Conservation (phyloP, 2,888 invertebrate species). For the Parelbella ahira region DNA sequence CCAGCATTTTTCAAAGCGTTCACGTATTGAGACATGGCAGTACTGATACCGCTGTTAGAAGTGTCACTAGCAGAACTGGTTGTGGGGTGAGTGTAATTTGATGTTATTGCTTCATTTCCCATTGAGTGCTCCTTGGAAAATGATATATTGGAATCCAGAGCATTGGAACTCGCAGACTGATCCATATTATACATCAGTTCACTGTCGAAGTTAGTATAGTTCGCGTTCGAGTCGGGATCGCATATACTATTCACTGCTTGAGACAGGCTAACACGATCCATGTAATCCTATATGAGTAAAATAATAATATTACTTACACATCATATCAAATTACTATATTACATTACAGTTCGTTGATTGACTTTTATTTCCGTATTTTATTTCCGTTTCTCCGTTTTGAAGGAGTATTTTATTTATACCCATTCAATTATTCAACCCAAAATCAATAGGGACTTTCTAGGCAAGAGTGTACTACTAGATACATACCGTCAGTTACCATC, state of each 20-base stretch:
- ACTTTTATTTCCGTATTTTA: too few species aligned
- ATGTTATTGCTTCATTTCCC: slow-evolving; percentile 54
- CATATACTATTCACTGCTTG: slow-evolving; percentile 74
- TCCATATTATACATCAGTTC: slow-evolving; percentile 71
- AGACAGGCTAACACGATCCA: slow-evolving; percentile 66
- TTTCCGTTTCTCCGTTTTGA: too few species aligned
- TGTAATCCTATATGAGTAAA: slow-evolving; percentile 59
- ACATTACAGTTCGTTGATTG: too few species aligned
- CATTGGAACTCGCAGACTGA: slow-evolving; percentile 55
- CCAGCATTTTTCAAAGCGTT: slow-evolving; percentile 71
- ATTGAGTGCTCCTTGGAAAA: slow-evolving; percentile 53
- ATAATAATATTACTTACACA: slow-evolving; percentile 8
- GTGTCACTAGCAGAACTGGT: slow-evolving; percentile 44
- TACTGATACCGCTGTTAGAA: slow-evolving; percentile 50
- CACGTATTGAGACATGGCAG: slow-evolving; percentile 74
- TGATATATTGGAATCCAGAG: slow-evolving; percentile 51
- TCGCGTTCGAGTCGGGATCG: slow-evolving; percentile 53
- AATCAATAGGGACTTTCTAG: too few species aligned
- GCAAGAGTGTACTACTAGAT: too few species aligned
- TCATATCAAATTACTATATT: too few species aligned
- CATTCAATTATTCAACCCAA: too few species aligned
- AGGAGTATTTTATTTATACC: too few species aligned
- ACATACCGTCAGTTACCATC: too few species aligned
- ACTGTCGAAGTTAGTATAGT: slow-evolving; percentile 62
- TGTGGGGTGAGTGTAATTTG: slow-evolving; percentile 49